phyloP scores from a whole-genome alignment of 2,888 invertebrate genomes.

The Epinotia ramella region DNA sequence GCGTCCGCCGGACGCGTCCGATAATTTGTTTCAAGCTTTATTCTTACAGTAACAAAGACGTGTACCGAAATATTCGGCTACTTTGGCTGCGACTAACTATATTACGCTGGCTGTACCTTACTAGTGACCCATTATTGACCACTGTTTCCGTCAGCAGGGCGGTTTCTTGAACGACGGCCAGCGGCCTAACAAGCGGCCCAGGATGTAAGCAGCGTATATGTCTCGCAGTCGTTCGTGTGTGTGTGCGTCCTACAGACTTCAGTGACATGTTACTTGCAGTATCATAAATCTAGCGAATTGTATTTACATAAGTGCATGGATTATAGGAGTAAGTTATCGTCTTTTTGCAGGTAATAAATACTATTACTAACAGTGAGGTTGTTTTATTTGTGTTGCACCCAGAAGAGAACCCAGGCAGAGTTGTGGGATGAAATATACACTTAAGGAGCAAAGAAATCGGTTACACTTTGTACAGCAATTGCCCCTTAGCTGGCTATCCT shows the following conservation, averaged over 20 bases:
- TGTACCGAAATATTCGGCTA: too few species aligned
- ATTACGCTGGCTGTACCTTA: too few species aligned
- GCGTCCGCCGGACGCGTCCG: too few species aligned
- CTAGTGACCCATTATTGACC: neutral
- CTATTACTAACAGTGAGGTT: slow-evolving; percentile 73
- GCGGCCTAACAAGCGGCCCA: slow-evolving; percentile 81
- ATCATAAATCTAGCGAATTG: slow-evolving; percentile 82
- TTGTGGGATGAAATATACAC: too few species aligned
- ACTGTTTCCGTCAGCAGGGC: slow-evolving; percentile 63
- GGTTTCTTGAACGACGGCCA: slow-evolving; percentile 83
- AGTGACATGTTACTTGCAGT: slow-evolving; percentile 66
- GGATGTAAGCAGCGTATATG: slow-evolving; percentile 68
- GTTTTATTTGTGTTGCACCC: slow-evolving; percentile 48
- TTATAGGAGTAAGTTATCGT: slow-evolving; percentile 77
- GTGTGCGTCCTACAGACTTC: slow-evolving; percentile 75
- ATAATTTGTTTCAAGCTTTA: too few species aligned
- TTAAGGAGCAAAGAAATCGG: too few species aligned
- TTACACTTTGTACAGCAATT: too few species aligned
- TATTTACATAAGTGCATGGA: slow-evolving; percentile 84
- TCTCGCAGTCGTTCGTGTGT: slow-evolving; percentile 64
- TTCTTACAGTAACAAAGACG: too few species aligned
- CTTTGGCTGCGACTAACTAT: too few species aligned
- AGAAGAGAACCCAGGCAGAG: too few species aligned
- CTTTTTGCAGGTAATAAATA: slow-evolving; percentile 84
- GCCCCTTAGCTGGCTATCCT: too few species aligned